phyloP scores from a whole-genome alignment of 2,888 invertebrate genomes.

The Pristionchus arcanus region DNA sequence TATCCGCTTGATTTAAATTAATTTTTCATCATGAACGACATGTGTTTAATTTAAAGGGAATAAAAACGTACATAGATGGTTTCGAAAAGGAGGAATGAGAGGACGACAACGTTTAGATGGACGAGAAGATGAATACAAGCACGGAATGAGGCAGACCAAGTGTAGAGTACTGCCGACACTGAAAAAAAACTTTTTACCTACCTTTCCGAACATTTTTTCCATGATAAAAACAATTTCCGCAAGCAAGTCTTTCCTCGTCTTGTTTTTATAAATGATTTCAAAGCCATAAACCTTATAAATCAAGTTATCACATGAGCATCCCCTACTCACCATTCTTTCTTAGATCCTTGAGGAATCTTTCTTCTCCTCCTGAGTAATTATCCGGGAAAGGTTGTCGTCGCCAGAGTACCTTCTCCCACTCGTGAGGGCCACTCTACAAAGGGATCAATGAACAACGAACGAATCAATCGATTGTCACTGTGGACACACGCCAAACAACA shows the following conservation, averaged over 20 bases:
- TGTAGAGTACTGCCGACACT: conserved; percentile 30
- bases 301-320: not conserved
- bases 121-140: conserved; percentile 84
- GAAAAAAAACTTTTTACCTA: not conserved
- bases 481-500: too few relatives aligned
- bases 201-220: too few relatives aligned
- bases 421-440: not conserved
- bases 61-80: not conserved
- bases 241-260: too few relatives aligned
- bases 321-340: conserved; percentile 85
- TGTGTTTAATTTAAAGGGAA: too few relatives aligned
- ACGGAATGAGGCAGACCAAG: not conserved
- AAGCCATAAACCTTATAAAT: too few relatives aligned
- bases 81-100: conserved; percentile 76
- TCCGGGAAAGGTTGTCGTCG: conserved; percentile 91
- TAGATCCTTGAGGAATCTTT: conserved; percentile 89
- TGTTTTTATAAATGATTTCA: too few relatives aligned
- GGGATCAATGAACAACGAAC: not conserved
- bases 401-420: conserved; percentile 92
- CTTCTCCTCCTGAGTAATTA: conserved; percentile 91
- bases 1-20: too few relatives aligned
- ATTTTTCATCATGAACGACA: too few relatives aligned
- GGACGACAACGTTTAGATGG: conserved; percentile 85
- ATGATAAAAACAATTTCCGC: too few relatives aligned
- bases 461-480: too few relatives aligned